Conservation (phyloP, 1,140 invertebrate genomes). For the Colletes gigas region DNA sequence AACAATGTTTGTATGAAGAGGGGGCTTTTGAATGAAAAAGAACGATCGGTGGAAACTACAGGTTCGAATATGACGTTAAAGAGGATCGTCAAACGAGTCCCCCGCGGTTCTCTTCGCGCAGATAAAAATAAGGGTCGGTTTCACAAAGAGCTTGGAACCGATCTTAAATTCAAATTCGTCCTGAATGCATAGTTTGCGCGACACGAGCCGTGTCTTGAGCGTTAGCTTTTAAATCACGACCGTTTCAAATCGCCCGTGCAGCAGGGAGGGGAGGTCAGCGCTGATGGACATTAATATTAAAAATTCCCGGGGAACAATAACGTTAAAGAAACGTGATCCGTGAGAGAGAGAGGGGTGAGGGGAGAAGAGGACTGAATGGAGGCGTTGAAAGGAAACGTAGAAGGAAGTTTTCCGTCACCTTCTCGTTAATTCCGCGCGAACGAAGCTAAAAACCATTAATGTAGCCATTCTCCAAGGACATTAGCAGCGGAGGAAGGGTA, state of each 20-base stretch:
- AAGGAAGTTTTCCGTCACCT: slow-evolving; percentile 40
- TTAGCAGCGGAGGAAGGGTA: slow-evolving; percentile 24
- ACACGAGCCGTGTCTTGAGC: background rate
- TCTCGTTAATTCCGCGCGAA: slow-evolving; percentile 41
- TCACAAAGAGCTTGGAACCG: background rate
- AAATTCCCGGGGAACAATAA: slow-evolving; percentile 36
- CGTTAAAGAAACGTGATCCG: slow-evolving; percentile 24
- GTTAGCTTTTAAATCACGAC: slow-evolving; percentile 21
- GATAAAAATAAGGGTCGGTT: slow-evolving; percentile 29
- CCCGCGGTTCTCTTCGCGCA: slow-evolving; percentile 25
- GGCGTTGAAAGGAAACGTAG: slow-evolving; percentile 23
- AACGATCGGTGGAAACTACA: slow-evolving; percentile 19
- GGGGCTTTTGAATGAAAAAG: slow-evolving; percentile 21
- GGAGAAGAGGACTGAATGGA: slow-evolving; percentile 27
- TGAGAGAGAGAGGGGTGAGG: background rate
- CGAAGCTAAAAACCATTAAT: slow-evolving; percentile 39
- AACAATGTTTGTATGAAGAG: background rate
- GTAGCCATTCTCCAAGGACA: slow-evolving; percentile 34
- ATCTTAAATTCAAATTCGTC: slow-evolving; percentile 45
- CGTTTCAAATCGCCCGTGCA: background rate
- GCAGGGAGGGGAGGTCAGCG: no score
- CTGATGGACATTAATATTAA: slow-evolving; percentile 42
- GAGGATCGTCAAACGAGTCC: slow-evolving; percentile 13
- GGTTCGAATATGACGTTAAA: slow-evolving; percentile 12
- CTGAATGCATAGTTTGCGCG: slow-evolving; percentile 21